These are phyloP conservation scores for Eunapius fragilis DNA, from an alignment of 37 sponge, comb jelly and placozoan species.

Conservation along the genomic window DNA sequence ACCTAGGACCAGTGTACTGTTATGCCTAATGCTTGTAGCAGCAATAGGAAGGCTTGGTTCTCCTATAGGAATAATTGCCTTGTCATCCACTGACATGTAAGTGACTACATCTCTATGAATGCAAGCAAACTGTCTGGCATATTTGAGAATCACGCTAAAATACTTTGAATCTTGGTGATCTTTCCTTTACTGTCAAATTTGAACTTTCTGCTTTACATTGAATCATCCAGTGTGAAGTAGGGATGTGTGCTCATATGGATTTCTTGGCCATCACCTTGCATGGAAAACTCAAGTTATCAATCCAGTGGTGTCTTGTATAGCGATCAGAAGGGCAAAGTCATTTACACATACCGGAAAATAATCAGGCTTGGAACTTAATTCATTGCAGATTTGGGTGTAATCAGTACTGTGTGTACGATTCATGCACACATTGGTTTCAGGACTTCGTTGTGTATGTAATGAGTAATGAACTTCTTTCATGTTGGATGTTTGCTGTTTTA, in stretches of 20 bases:
- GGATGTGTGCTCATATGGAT: no score
- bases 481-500: not conserved
- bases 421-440: not conserved
- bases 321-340: constrained; percentile 1
- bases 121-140: not conserved
- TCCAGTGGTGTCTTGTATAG: not conserved
- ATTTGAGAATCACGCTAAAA: not conserved
- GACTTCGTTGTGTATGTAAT: constrained; percentile 1
- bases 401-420: not conserved
- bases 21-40: constrained; percentile 1
- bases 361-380: not conserved
- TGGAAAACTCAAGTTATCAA: not conserved
- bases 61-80: constrained; percentile 16
- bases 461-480: not conserved
- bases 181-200: constrained; percentile 5
- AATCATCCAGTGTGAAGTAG: constrained; percentile 6
- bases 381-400: not conserved
- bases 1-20: constrained; percentile 3
- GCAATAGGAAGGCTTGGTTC: constrained; percentile 27
- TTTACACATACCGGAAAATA: not conserved
- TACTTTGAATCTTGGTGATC: constrained; percentile 14
- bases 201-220: not conserved
- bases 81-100: constrained; percentile 21
- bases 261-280: not conserved
- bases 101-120: not conserved